Evolutionary conservation across 1,140 invertebrate species (phyloP), one percentile per base, ranked within the genome.

Genomic region (Camponotus vicinus): DNA sequence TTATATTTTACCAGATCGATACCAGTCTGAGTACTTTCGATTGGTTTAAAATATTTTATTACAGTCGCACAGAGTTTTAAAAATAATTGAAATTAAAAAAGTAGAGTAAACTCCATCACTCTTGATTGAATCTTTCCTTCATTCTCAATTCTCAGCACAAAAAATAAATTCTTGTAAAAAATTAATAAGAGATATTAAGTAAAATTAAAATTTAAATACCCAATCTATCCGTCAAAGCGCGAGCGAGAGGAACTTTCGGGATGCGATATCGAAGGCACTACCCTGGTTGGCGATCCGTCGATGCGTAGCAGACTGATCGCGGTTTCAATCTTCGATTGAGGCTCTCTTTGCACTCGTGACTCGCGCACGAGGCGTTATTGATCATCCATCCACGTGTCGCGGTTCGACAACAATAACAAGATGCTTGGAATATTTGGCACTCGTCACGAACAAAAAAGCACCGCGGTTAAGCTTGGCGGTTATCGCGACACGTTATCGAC

Each of bases 311-410:
- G 34, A 83, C 79, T 75, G 79, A 83, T 75, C 69, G 42, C 69
- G n/a, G 40, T 1, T 83, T 37, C 27, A 32, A 83, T 83, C 69
- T 37, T 32, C 52, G 27, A 61, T 82, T 49, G 15, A 5, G 18
- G 37, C n/a, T 67, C n/a, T 52, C n/a, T 63, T 69, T 55, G 3
- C 61, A 67, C 63, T 59, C 13, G 66, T 40, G 55, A 27, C 21
- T 34, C 49, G 52, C 37, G 52, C 79, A 70, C 55, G 63, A 49
- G 77, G 77, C 64, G 69, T 45, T 73, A 71, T 82, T 40, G 67
- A 75, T 75, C 40, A 83, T 83, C 15, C 73, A 66, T 52, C 73
- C 82, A 9, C 71, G 82, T 76, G 71, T 52, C 73, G 32, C 42
- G 37, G 42, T 49, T 27, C 27, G 27, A 27, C 13, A 8, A 40